Evolutionary conservation across 2,113 vertebrate genomes (phyloP), one percentile per base, ranked within the genome.

Genomic region (Upupa epops): DNA sequence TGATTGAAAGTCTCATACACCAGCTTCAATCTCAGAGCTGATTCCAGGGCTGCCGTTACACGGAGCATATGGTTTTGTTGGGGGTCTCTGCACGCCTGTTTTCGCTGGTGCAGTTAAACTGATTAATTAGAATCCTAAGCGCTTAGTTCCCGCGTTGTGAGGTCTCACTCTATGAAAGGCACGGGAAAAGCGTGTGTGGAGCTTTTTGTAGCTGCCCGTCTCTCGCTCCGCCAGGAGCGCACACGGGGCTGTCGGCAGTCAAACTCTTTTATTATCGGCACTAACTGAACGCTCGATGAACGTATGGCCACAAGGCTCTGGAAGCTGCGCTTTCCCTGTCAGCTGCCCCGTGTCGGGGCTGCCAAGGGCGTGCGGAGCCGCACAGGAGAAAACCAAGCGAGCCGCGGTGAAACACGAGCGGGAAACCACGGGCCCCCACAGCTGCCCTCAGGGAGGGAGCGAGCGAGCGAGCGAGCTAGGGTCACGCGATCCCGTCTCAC

Each of bases 101-200:
- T 80, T 74, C 13, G 36, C n/a, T 83, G 55, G 8, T 37, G 11
- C 46, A 83, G 84, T 72, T 74, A 83, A 69, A 42, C 5, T 61
- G 9, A 13, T 63, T 94, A 78, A 79, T 86, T 24, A 86, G 58
- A 92, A 88, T 72, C 18, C n/a, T 51, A 83, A 83, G 72, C 34
- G 34, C 17, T 40, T 60, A 14, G 28, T 46, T 70, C 0, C 3
- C 20, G 7, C 20, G 31, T 49, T 65, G 37, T 1, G 2, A 92
- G 73, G 22, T n/a, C 60, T 78, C 56, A 16, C 21, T 72, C 40
- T 29, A 31, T 68, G n/a, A 74, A 91, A 87, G 78, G 68, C 5
- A 83, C 7, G 34, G 12, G 18, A 66, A 72, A 81, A 71, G 11
- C 40, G 15, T 42, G 40, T 42, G 15, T 28, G 3, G 1, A 0